These are phyloP conservation scores for Cheilosia grossa DNA, from an alignment of 2,888 invertebrate species.

Conservation along the genomic window DNA sequence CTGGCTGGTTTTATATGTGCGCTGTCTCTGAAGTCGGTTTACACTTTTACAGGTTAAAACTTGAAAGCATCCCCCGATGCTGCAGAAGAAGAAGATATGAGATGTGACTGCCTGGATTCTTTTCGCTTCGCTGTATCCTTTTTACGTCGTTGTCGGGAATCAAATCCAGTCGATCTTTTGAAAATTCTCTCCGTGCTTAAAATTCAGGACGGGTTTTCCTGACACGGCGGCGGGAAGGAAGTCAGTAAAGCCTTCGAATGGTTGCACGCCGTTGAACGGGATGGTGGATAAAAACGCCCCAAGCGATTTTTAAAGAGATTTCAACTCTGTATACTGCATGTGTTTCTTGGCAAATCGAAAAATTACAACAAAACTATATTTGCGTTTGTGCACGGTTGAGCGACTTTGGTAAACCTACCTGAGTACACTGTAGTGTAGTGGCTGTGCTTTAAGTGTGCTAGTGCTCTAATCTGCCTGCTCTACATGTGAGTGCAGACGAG, in stretches of 20 bases:
- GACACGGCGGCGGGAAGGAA: neutral
- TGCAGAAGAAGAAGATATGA: conserved; percentile 2
- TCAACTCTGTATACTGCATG: neutral
- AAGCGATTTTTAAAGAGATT: conserved; percentile 41
- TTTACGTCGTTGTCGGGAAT: conserved; percentile 4
- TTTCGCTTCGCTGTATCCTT: neutral
- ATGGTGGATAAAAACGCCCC: conserved; percentile 23
- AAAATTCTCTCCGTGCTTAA: conserved; percentile 32
- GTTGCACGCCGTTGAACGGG: conserved; percentile 34
- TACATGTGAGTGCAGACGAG: neutral
- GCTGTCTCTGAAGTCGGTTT: neutral
- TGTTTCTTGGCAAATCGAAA: conserved; percentile 18
- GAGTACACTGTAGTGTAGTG: too few species aligned
- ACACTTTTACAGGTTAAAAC: neutral
- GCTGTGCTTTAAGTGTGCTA: too few species aligned
- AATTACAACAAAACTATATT: conserved; percentile 36
- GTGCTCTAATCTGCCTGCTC: neutral
- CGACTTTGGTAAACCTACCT: neutral
- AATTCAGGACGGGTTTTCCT: conserved; percentile 14
- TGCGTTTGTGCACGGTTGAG: neutral
- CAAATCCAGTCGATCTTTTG: conserved; percentile 27
- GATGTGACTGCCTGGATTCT: conserved; percentile 4
- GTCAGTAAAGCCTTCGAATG: conserved; percentile 6
- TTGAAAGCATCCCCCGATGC: neutral
- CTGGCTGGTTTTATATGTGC: neutral